These are phyloP conservation scores for Dasyurus viverrinus DNA, from an alignment of 2,113 vertebrate species.

Conservation along the genomic window DNA sequence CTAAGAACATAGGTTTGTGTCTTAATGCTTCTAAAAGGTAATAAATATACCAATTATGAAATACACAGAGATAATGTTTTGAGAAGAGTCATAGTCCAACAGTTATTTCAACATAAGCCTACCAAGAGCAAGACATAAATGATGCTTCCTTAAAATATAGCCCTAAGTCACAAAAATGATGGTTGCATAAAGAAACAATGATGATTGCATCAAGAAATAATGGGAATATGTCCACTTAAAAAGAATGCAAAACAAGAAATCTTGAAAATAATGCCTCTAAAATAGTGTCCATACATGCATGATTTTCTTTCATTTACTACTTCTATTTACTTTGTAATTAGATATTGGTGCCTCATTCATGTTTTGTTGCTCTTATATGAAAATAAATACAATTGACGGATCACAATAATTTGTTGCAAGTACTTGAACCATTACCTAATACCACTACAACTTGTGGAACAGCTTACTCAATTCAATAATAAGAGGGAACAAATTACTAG, in stretches of 20 bases:
- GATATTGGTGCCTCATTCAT: slow-evolving; percentile 21
- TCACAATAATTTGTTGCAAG: background rate
- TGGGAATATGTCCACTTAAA: slow-evolving; percentile 34
- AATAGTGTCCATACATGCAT: slow-evolving; percentile 31
- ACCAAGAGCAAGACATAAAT: slow-evolving; percentile 13
- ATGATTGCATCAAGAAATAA: background rate
- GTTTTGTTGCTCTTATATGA: slow-evolving; percentile 11
- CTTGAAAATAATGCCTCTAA: slow-evolving; percentile 39
- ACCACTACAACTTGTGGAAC: background rate
- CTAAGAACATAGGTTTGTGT: slow-evolving; percentile 45
- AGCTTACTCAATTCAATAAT: slow-evolving; percentile 5
- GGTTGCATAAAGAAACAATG: background rate
- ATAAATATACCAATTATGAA: slow-evolving; percentile 40
- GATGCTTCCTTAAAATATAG: background rate
- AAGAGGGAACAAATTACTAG: background rate
- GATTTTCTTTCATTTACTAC: background rate
- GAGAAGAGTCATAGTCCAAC: slow-evolving; percentile 55
- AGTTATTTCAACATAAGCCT: slow-evolving; percentile 56
- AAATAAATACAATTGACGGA: slow-evolving; percentile 12
- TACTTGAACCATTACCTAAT: slow-evolving; percentile 10
- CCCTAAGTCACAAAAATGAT: background rate
- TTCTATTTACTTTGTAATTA: slow-evolving; percentile 13
- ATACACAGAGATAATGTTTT: slow-evolving; percentile 65
- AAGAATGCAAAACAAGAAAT: slow-evolving; percentile 32
- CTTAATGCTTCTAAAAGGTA: slow-evolving; percentile 73